Base-by-base conservation (phyloP, 2,888 invertebrate genomes). In the Oxycera nigricornis region DNA sequence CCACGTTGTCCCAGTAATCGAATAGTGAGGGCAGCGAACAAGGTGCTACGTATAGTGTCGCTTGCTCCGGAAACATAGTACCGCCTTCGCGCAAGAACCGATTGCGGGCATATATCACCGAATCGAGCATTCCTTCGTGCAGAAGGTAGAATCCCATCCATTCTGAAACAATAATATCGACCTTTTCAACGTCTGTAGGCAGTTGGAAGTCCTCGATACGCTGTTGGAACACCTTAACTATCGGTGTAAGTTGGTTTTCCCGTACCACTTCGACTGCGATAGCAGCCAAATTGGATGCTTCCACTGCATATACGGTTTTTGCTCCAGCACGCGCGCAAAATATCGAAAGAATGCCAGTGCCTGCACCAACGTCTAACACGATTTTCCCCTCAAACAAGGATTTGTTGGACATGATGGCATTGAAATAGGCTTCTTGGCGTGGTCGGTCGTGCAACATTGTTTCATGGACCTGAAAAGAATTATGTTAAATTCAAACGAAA, bases 91-190 rank as follows among this genome's bases (percentile, higher is more conserved):
- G 92, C 0, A 97, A 86, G 83, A 93, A 95, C 77, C 89, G 89
- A 81, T 97, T 94, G 79, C 95, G 88, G 0, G 96, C 96, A 79
- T 86, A 86, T 11, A 97, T 85, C 2, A 98, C 93, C 0, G 96
- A 95, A 83, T 96, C 94, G 72, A 98, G 83, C 98, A 98, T 98
- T 6, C 94, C 96, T 85, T 98, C 97, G 82, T 97, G 97, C 17
- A 98, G 86, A 35, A 98, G 87, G 85, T 96, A 97, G 84, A 97
- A 97, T 0, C 97, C 97, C 97, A 98, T 98, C 97, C 97, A 98
- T 86, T 98, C 97, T 0, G 97, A 97, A 3, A 98, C 90, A 77
- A 98, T 94, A 9, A 95, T 89, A 84, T 97, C 97, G 1, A 95
- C 93, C 84, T 92, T 91, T 7, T 88, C 87, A 68, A 89, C 81